phyloP scores from a whole-genome alignment of 2,888 invertebrate genomes.

The Drosophila mettleri region DNA sequence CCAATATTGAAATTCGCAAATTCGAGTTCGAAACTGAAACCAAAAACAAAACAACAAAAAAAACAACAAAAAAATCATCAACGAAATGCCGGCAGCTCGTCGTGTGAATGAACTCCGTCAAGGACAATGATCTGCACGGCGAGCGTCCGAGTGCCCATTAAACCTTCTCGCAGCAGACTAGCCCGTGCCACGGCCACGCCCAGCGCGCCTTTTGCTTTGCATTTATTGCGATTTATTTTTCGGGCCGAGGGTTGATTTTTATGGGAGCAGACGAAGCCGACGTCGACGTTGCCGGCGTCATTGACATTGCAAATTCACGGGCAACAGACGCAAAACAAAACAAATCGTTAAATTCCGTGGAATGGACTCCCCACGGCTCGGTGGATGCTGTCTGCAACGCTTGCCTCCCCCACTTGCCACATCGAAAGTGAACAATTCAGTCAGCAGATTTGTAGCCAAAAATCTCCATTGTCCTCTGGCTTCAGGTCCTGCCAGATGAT shows the following conservation, averaged over 20 bases:
- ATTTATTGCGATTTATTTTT: slow-evolving; percentile 78
- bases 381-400: slow-evolving; percentile 60
- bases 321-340: slow-evolving; percentile 69
- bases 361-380: slow-evolving; percentile 1
- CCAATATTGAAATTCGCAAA: slow-evolving; percentile 74
- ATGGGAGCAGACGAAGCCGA: slow-evolving; percentile 58
- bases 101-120: slow-evolving; percentile 82
- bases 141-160: slow-evolving; percentile 22
- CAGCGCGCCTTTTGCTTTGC: slow-evolving; percentile 28
- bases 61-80: slow-evolving; percentile 58
- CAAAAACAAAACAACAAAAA: slow-evolving; percentile 25
- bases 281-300: slow-evolving; percentile 60
- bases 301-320: slow-evolving; percentile 74
- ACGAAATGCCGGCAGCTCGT: slow-evolving; percentile 57
- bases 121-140: slow-evolving; percentile 81
- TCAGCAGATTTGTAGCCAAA: slow-evolving; percentile 40
- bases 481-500: slow-evolving; percentile 63
- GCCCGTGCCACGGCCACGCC: slow-evolving; percentile 58
- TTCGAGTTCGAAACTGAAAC: slow-evolving; percentile 48
- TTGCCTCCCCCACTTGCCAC: background rate
- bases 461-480: slow-evolving; percentile 20
- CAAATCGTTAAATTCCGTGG: slow-evolving; percentile 71
- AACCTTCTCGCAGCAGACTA: background rate
- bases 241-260: slow-evolving; percentile 72
- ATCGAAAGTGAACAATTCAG: slow-evolving; percentile 57